Evolutionary conservation across 1,140 invertebrate genomes (phyloP).

Genomic region (Semibalanus balanoides): DNA sequence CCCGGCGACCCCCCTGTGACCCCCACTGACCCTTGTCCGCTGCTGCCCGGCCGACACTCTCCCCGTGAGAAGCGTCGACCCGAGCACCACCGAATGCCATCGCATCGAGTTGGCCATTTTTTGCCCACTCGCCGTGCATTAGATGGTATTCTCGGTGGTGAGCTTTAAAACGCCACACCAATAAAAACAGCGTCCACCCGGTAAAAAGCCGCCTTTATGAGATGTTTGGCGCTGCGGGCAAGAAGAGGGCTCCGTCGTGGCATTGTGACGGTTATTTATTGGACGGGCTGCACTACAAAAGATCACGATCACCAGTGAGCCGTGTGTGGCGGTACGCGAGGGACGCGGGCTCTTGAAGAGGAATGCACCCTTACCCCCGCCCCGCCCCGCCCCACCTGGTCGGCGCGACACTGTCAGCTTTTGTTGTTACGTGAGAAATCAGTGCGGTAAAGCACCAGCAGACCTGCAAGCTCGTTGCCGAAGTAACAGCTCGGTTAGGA

Average conservation of each 20-base stretch:
- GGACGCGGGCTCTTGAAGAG: too few relatives aligned
- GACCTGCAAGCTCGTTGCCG: too few relatives aligned
- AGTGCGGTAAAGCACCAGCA: too few relatives aligned
- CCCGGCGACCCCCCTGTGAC: neutral
- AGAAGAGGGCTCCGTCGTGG: neutral
- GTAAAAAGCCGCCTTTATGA: neutral
- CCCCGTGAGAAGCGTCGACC: neutral
- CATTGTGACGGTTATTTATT: neutral
- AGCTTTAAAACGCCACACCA: neutral
- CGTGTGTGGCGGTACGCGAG: too few relatives aligned
- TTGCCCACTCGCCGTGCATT: neutral
- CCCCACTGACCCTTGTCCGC: neutral
- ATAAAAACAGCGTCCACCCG: neutral
- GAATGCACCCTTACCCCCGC: too few relatives aligned
- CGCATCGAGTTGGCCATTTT: neutral
- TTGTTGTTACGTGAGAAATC: too few relatives aligned
- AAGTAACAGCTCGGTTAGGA: too few relatives aligned
- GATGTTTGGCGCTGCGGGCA: neutral
- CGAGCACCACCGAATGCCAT: neutral
- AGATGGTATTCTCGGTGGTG: neutral
- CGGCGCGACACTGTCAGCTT: too few relatives aligned
- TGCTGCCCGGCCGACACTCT: neutral
- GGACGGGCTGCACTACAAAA: too few relatives aligned
- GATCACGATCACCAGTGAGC: too few relatives aligned
- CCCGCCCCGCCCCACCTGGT: too few relatives aligned